These are phyloP conservation scores for Epinephelus awoara DNA, from an alignment of 2,797 vertebrate genomes.

Conservation along the genomic window DNA sequence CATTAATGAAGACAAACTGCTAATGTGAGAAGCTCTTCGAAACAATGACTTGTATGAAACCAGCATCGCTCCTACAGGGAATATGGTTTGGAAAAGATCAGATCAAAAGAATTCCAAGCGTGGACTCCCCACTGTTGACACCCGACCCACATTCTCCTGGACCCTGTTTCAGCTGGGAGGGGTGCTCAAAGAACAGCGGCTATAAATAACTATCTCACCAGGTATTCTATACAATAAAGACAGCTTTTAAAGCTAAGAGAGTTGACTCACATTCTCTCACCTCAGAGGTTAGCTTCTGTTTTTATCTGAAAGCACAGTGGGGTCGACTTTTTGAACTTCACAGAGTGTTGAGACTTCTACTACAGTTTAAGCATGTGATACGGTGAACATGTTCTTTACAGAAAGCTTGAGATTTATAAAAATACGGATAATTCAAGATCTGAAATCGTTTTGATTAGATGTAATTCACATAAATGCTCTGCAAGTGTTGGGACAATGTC, in stretches of 20 bases:
- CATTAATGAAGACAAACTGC: conserved; percentile 28
- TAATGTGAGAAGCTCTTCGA: conserved; percentile 31
- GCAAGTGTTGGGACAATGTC: conserved; percentile 4
- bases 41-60: conserved; percentile 37
- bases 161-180: conserved; percentile 69
- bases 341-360: conserved; percentile 5
- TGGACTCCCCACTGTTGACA: conserved; percentile 79
- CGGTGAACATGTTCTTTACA: not conserved
- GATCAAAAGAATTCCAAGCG: conserved; percentile 83
- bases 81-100: conserved; percentile 53
- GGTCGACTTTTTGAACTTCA: conserved; percentile 25
- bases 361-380: not conserved
- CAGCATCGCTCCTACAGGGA: conserved; percentile 24
- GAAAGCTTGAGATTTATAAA: not conserved
- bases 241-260: conserved; percentile 58
- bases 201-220: conserved; percentile 80
- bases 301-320: conserved; percentile 6
- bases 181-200: conserved; percentile 67
- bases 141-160: conserved; percentile 80
- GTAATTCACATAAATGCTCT: conserved; percentile 1
- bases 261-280: conserved; percentile 34
- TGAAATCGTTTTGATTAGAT: conserved; percentile 3
- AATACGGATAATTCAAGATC: conserved; percentile 2
- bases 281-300: conserved; percentile 32
- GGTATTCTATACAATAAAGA: conserved; percentile 71